Evolutionary conservation across 2,888 invertebrate genomes (phyloP).

Genomic region (Lordiphosa andalusiaca): DNA sequence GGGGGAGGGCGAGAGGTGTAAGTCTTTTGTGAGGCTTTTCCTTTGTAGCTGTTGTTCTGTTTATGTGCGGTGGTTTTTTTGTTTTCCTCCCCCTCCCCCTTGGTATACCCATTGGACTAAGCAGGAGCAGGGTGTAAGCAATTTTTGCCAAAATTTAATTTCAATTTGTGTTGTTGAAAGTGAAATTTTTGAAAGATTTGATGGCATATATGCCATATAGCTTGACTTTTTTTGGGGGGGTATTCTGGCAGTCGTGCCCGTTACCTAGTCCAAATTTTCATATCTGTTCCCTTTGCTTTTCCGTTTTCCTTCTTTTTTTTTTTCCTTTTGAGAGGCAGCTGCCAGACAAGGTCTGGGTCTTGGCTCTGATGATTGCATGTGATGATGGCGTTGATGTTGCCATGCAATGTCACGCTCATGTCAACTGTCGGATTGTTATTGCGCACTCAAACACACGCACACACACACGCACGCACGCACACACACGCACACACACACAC

Average conservation of each 20-base stretch:
- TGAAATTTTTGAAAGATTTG: no score
- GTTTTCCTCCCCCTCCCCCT: no score
- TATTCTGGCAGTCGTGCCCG: no score
- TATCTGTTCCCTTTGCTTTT: neutral
- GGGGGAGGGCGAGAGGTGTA: neutral
- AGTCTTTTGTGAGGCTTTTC: no score
- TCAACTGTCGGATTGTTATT: slow-evolving; percentile 53
- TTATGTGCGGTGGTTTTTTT: no score
- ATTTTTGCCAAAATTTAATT: no score
- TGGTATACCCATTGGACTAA: no score
- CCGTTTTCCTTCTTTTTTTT: neutral
- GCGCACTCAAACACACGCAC: slow-evolving; percentile 12
- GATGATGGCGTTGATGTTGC: slow-evolving; percentile 59
- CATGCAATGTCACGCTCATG: slow-evolving; percentile 63
- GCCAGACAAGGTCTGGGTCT: slow-evolving; percentile 11
- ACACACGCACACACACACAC: neutral
- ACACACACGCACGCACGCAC: slow-evolving; percentile 4
- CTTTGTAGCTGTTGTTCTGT: no score
- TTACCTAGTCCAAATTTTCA: neutral
- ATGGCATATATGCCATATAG: no score
- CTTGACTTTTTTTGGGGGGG: no score
- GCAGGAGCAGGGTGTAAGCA: no score
- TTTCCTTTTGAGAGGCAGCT: slow-evolving; percentile 9
- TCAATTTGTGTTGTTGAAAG: no score
- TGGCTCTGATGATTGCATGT: slow-evolving; percentile 46